Base-by-base conservation (phyloP, 2,113 vertebrate species). In the Cercopithecus mona region DNA sequence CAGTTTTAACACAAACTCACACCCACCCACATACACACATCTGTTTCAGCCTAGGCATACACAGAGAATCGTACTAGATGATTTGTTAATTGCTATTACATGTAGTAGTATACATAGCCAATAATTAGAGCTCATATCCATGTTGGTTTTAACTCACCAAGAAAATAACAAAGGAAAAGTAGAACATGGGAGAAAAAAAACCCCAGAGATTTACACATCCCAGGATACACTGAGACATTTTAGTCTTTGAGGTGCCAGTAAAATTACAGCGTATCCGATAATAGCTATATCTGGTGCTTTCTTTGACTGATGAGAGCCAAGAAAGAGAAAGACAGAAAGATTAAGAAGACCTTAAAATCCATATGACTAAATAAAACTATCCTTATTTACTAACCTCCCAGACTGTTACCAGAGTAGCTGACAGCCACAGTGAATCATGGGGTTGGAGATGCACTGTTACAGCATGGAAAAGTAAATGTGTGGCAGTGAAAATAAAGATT, bases 271-370 rank as follows among this genome's bases (percentile, higher is more conserved):
- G 80, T 70, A 40, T 68, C 89, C n/a, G 4, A 88, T 94, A 93
- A 85, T 9, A 79, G 93, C 82, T 76, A 0, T 61, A n/a, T 59
- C 84, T 27, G 64, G 59, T 94, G 48, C 84, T 96, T 96, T 57
- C 88, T 83, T 84, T 98, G 98, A 98, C 94, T 94, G 96, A 97
- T 98, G 98, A 96, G 97, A 93, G 75, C 84, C 55, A 52, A 88
- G 95, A 76, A 96, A 95, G 89, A 97, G 96, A 64, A 94, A 97
- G 96, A 95, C 92, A 97, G 97, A 96, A 98, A 96, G n/a, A 96
- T 94, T 68, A 86, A 22, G 38, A 70, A 72, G 25, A 23, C 43
- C 90, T 79, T 95, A 97, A 97, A 98, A 92, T 88, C 96, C 40
- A 85, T 9, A 10, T 61, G 97, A 94, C 92, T 97, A 97, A 98